Percentiles rank a stretch among this genome's conserved stretches.
phyloP scores from a whole-genome alignment of 2,113 vertebrate genomes.

The Alethe castanea region DNA sequence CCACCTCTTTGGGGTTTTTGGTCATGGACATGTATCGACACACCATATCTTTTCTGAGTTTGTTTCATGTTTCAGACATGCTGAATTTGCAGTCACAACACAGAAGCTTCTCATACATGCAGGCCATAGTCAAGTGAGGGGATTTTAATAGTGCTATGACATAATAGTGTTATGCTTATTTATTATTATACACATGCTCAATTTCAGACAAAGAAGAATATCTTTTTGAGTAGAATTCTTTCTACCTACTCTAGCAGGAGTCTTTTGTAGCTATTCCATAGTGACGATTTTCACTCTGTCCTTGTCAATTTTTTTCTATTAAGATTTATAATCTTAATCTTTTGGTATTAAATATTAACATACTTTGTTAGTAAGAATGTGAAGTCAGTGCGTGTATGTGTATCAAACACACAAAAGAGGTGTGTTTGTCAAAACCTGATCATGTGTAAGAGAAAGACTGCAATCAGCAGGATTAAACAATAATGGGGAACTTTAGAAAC shows the following conservation, averaged over 20 bases:
- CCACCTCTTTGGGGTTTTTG: neutral
- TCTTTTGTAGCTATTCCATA: neutral
- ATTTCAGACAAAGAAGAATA: neutral
- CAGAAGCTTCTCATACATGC: neutral
- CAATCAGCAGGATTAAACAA: neutral
- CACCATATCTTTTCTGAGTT: neutral
- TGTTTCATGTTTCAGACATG: neutral
- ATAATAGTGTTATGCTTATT: neutral
- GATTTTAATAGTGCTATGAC: neutral
- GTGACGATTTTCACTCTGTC: neutral
- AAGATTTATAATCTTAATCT: neutral
- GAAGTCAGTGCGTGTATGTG: neutral
- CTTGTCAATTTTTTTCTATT: neutral
- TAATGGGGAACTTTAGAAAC: neutral
- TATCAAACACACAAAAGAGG: neutral
- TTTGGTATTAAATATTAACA: neutral
- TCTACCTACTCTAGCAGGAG: neutral
- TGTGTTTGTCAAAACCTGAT: neutral
- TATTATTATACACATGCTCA: neutral
- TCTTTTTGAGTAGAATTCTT: neutral
- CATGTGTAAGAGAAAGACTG: neutral
- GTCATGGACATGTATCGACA: rapidly evolving
- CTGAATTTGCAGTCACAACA: neutral
- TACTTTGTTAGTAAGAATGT: neutral
- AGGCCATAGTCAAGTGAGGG: neutral